Percentiles rank a stretch among this genome's conserved stretches.
phyloP scores from a whole-genome alignment of 2,797 vertebrate species.

The Ctenosaura bakeri region DNA sequence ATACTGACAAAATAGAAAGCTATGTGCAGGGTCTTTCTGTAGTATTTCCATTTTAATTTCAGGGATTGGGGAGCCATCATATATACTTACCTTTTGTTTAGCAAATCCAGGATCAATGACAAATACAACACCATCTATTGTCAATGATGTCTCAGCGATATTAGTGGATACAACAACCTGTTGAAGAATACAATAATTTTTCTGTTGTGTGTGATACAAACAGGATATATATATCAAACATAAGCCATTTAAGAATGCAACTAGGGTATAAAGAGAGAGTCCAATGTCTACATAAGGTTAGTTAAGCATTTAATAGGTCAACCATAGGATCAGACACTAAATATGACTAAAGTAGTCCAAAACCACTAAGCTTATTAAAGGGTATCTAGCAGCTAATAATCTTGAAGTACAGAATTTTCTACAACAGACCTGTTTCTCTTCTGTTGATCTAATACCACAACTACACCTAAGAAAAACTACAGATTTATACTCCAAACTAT shows the following conservation, averaged over 20 bases:
- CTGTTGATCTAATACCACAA: not conserved
- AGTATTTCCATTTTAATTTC: conserved; percentile 18
- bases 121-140: conserved; percentile 97
- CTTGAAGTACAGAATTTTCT: not conserved
- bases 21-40: not conserved
- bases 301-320: not conserved
- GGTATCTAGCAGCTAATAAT: not conserved
- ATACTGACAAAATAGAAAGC: conserved; percentile 18
- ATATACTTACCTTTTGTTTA: conserved; percentile 91
- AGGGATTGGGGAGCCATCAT: not conserved
- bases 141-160: conserved; percentile 98
- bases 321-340: not conserved
- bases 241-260: not conserved
- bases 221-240: not conserved
- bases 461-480: not conserved
- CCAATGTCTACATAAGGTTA: not conserved
- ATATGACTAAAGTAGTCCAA: not conserved
- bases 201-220: not conserved
- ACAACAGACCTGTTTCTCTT: not conserved
- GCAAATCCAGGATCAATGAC: conserved; percentile 99
- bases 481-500: not conserved
- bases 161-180: conserved; percentile 98
- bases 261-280: conserved; percentile 57
- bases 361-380: not conserved
- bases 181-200: conserved; percentile 52